Percentiles rank a stretch among this genome's conserved stretches.
Conservation (phyloP, 2,888 invertebrate genomes). For the Phaonia tiefii region DNA sequence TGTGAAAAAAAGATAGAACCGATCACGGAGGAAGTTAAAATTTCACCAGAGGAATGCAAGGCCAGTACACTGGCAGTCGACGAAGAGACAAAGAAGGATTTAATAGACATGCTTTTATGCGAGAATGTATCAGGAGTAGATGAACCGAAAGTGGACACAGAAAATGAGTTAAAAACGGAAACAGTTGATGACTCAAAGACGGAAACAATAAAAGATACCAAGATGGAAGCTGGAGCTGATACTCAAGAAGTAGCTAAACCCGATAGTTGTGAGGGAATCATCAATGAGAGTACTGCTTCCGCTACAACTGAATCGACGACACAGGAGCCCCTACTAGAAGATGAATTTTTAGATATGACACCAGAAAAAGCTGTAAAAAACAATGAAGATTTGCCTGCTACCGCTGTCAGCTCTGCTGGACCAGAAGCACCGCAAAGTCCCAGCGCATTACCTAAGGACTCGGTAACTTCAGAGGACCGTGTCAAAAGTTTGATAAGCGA, state of each 20-base stretch:
- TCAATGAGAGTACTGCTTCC: neutral
- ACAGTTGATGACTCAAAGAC: constrained; percentile 2
- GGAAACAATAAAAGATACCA: neutral
- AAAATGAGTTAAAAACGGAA: constrained; percentile 26
- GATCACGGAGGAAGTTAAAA: neutral
- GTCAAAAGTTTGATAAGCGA: constrained; percentile 79
- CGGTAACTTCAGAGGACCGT: constrained; percentile 70
- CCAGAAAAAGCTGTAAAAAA: constrained; percentile 34
- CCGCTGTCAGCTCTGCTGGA: neutral
- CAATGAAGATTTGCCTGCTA: constrained; percentile 26
- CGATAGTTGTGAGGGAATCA: too few species aligned
- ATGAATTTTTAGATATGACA: constrained; percentile 49
- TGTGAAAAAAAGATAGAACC: neutral
- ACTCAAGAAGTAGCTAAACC: constrained; percentile 30
- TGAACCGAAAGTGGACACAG: constrained; percentile 44
- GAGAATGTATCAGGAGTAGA: constrained; percentile 37
- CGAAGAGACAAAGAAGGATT: constrained; percentile 56
- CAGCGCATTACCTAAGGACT: constrained; percentile 24
- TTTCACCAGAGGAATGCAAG: constrained; percentile 17
- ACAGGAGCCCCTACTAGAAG: constrained; percentile 24
- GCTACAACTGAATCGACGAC: neutral
- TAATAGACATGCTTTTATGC: constrained; percentile 58
- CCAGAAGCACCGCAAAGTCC: constrained; percentile 6
- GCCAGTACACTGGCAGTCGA: constrained; percentile 37
- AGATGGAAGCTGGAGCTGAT: neutral